A percentile compares a stretch with the other conserved stretches of the same genome.
phyloP scores from a whole-genome alignment of 2,888 invertebrate genomes.

The Diplolepis rosae region DNA sequence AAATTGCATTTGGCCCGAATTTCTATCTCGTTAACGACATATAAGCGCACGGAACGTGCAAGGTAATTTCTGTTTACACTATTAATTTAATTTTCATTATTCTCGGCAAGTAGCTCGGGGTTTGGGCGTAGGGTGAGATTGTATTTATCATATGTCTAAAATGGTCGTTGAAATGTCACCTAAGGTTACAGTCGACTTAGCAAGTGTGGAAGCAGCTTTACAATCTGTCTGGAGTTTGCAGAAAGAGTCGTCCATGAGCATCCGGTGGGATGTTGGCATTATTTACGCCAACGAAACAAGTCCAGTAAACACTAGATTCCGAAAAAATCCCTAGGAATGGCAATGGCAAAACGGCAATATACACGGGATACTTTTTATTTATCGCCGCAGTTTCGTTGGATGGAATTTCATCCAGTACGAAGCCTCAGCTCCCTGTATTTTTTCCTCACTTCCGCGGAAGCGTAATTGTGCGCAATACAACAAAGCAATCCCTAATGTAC shows the following conservation, averaged over 20 bases:
- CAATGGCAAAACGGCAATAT: conserved; percentile 1
- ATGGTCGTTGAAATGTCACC: conserved; percentile 45
- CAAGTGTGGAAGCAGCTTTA: conserved; percentile 54
- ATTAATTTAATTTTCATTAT: conserved; percentile 43
- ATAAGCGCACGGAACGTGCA: neutral
- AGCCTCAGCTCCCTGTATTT: conserved; percentile 9
- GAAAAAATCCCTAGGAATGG: conserved; percentile 2
- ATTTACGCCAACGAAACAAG: conserved; percentile 64
- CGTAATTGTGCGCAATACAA: conserved; percentile 27
- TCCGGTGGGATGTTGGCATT: conserved; percentile 59
- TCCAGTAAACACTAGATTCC: conserved; percentile 58
- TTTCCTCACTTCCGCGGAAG: conserved; percentile 21
- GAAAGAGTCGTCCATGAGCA: conserved; percentile 58
- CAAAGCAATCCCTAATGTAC: conserved; percentile 27
- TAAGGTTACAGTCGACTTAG: conserved; percentile 56
- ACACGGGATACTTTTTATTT: conserved; percentile 29
- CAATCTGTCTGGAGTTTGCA: conserved; percentile 54
- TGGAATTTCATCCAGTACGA: conserved; percentile 25
- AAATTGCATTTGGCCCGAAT: conserved; percentile 11
- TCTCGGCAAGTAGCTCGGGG: conserved; percentile 31
- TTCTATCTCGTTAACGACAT: neutral
- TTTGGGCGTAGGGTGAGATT: conserved; percentile 35
- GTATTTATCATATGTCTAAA: conserved; percentile 43
- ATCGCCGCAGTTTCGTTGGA: conserved; percentile 25
- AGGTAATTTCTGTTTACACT: conserved; percentile 26